Conservation (phyloP, 2,888 invertebrate genomes). For the Chirona hameri region DNA sequence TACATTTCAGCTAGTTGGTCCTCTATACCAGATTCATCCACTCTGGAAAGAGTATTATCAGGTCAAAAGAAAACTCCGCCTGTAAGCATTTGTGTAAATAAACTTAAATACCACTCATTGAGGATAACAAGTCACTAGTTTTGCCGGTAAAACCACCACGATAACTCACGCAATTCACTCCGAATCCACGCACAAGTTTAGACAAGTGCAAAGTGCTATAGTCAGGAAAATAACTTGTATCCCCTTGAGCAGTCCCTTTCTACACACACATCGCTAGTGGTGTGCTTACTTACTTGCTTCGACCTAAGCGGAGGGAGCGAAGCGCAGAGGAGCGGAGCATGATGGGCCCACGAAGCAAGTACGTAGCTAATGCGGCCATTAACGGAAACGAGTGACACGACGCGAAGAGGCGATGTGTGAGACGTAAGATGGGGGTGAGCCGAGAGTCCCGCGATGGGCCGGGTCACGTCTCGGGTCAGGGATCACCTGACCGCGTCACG, state of each 20-base stretch:
- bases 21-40: too few relatives aligned
- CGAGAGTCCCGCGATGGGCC: slow-evolving; percentile 5
- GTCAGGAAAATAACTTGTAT: not conserved
- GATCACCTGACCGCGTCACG: slow-evolving; percentile 45
- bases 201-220: too few relatives aligned
- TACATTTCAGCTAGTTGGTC: too few relatives aligned
- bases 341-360: not conserved
- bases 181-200: not conserved
- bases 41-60: too few relatives aligned
- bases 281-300: not conserved
- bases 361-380: not conserved
- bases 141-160: not conserved
- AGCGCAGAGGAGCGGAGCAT: not conserved
- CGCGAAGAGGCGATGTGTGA: not conserved
- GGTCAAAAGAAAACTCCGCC: too few relatives aligned
- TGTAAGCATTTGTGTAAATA: too few relatives aligned
- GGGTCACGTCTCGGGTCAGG: slow-evolving; percentile 48
- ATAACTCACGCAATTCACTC: not conserved
- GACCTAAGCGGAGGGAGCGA: not conserved
- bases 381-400: not conserved
- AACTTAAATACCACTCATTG: not conserved
- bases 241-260: not conserved
- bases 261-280: not conserved
- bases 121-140: not conserved
- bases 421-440: not conserved